Base-by-base conservation (phyloP, 1,140 invertebrate genomes). In the Meloidogyne floridensis region DNA sequence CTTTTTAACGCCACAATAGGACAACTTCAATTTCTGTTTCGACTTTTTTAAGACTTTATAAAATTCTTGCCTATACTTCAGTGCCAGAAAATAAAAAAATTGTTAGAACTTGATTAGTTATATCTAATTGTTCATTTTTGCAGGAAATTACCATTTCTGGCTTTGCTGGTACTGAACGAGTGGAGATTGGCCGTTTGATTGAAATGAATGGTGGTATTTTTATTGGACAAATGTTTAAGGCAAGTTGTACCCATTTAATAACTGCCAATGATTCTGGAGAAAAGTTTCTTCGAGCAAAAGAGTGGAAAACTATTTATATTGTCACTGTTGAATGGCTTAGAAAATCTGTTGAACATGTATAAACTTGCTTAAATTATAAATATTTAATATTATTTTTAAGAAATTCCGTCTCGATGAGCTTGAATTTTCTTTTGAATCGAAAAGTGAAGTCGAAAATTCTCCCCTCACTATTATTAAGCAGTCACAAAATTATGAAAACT, bases 211-310 rank as follows among this genome's bases (percentile, higher is more conserved):
- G 80, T 10, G 80, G 80, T 10, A 32, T 20, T 9, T 80, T 80
- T 51, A 80, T 5, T 59, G 80, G 75, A 3, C 43, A 80, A n/a
- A 80, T 80, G 80, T n/a, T 32, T n/a, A 70, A 72, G 8, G 8
- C 18, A n/a, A 18, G 18, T 4, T 80, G 80, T 51, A 80, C 80
- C n/a, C 80, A 80, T 53, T 56, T 80, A 32, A 80, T 80, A 56
- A 7, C 54, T 18, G 11, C 71, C 2, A 53, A 18, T 10, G 80
- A 69, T 74, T 80, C 77, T 0, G 80, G 80, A n/a, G 80, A 80
- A 10, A 80, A 80, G 51, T 80, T 20, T 69, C 76, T 42, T 18
- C 71, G 73, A 2, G 80, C 80, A 13, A 47, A 32, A 6, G 71
- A 75, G 32, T 80, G 80, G 80, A 70, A 70, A 10, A 80, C 2